Evolutionary conservation across 2,113 vertebrate genomes (phyloP), one percentile per base, ranked within the genome.

Genomic region (Pleuronectes platessa): DNA sequence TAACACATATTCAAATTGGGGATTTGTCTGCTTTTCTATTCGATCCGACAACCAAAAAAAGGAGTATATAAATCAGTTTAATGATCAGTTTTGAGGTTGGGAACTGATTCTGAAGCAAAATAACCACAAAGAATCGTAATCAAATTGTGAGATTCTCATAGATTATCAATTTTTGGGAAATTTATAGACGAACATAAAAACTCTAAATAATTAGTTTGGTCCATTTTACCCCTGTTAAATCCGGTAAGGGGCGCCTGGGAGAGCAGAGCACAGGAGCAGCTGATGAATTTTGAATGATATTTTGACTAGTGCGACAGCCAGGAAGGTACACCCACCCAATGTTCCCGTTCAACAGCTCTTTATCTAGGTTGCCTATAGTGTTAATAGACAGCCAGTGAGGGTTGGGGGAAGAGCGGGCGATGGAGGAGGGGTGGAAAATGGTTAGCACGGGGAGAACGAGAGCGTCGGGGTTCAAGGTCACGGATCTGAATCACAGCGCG

Each of bases 401-500:
- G 9, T 11, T 18, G 64, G 21, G 20, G 49, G 5, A 10, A 15
- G 53, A 2, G 18, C 54, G 55, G 65, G 27, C 40, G 35, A 2
- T 24, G 31, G 63, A 13, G 59, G 37, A 76, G 31, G 21, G 60
- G 56, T 70, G 47, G 40, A 26, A 67, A 40, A 58, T 35, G 42
- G 31, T 20, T 37, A 17, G 72, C n/a, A 21, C 55, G 2, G 74
- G 14, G 53, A 56, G 54, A 35, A 68, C 6, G 11, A 5, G 20
- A 45, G 64, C 1, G 4, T 13, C 12, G 15, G 37, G 58, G 79
- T 81, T 83, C 79, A 88, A 84, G 74, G 82, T 81, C 78, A 70
- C 64, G 76, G 37, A 80, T 88, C 58, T 84, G 79, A 86, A 85
- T 90, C 61, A 79, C 61, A 64, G 80, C 77, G 37, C 26, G 56